These are phyloP conservation scores for Acrossocheilus fasciatus DNA, from an alignment of 2,797 vertebrate species.

Conservation along the genomic window DNA sequence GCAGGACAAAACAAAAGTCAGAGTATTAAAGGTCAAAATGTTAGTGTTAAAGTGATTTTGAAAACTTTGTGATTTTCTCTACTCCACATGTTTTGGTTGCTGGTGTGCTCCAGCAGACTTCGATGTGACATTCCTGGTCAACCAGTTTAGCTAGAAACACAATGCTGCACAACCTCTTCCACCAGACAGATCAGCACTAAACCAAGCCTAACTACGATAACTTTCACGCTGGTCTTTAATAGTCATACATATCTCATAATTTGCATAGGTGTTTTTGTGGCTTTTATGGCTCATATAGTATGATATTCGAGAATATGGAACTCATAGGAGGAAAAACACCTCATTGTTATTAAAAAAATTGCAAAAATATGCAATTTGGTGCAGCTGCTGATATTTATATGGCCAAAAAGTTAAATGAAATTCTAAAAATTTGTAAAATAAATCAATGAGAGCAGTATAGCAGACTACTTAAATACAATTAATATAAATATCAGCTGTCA, in stretches of 20 bases:
- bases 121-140: neutral
- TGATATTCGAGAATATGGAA: neutral
- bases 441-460: neutral
- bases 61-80: neutral
- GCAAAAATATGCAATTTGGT: neutral
- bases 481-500: neutral
- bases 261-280: neutral
- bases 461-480: neutral
- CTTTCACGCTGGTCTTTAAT: neutral
- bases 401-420: neutral
- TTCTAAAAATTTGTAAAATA: neutral
- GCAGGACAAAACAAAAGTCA: constrained; percentile 4
- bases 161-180: neutral
- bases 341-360: no score
- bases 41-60: neutral
- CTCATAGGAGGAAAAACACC: neutral
- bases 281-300: neutral
- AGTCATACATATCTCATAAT: neutral
- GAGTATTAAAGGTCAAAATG: neutral
- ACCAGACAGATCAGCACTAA: neutral
- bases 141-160: neutral
- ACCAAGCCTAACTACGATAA: neutral
- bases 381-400: neutral
- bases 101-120: neutral
- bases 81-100: neutral